Percentiles rank a stretch among this genome's conserved stretches.
These are phyloP conservation scores for Xenopus laevis DNA, from an alignment of 2,113 vertebrate species.

Conservation along the genomic window DNA sequence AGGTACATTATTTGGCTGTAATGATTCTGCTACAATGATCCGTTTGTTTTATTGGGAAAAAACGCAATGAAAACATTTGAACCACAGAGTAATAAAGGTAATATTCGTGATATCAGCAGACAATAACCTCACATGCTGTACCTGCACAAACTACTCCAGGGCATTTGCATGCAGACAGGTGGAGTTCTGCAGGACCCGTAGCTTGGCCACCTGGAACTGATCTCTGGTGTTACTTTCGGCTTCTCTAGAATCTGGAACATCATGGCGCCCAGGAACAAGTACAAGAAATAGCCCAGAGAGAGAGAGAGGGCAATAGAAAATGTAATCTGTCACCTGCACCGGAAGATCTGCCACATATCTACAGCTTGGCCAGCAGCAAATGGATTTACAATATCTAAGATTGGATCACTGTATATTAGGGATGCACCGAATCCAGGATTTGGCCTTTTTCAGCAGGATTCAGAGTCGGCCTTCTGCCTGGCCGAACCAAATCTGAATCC, in stretches of 20 bases:
- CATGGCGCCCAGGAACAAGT: constrained; percentile 79
- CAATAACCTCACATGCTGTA: constrained; percentile 19
- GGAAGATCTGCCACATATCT: constrained; percentile 66
- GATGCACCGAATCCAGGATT: no score
- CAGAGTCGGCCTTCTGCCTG: no score
- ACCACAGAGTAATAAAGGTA: no score
- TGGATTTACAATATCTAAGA: no score
- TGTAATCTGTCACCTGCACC: constrained; percentile 60
- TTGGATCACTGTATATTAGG: no score
- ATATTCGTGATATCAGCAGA: no score
- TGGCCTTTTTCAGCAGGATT: no score
- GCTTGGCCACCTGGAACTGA: constrained; percentile 81
- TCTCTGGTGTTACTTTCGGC: constrained; percentile 77
- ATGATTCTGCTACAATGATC: no score
- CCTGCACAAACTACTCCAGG: constrained; percentile 86
- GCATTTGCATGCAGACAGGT: constrained; percentile 79
- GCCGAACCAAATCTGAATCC: no score
- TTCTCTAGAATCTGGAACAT: constrained; percentile 87
- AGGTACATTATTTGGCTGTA: no score
- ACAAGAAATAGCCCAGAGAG: constrained; percentile 75
- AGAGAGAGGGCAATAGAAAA: constrained; percentile 67
- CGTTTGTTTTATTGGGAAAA: no score
- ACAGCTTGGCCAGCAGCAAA: not conserved
- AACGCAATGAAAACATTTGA: constrained; percentile 58
- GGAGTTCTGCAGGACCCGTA: constrained; percentile 83